Conservation (phyloP, 2,797 vertebrate genomes). For the Heliangelus exortis region DNA sequence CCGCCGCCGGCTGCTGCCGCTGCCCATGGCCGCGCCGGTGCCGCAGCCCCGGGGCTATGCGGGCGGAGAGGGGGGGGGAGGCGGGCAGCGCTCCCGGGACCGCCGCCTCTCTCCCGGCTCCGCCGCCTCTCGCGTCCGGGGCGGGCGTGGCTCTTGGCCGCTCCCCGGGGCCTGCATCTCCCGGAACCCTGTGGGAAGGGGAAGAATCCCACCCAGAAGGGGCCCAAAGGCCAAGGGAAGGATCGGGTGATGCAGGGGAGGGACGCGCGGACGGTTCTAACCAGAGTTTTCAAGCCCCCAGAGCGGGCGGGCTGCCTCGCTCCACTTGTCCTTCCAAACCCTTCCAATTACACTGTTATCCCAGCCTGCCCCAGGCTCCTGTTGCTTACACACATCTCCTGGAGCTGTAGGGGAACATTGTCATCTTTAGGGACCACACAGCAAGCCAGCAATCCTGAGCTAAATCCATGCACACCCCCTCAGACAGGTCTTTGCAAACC, state of each 20-base stretch:
- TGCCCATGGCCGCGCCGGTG: slow-evolving; percentile 27
- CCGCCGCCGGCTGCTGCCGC: slow-evolving; percentile 57
- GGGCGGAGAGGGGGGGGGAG: background rate
- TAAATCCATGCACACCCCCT: background rate
- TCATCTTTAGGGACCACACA: background rate
- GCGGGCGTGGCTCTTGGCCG: background rate
- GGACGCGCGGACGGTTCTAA: background rate
- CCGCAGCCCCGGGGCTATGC: background rate
- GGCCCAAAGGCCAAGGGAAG: background rate
- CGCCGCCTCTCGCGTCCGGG: background rate
- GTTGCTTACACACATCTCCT: too few relatives aligned
- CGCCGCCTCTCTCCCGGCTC: background rate
- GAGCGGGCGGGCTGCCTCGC: background rate
- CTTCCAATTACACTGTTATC: background rate
- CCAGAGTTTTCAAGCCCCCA: accelerated
- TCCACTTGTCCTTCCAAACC: background rate
- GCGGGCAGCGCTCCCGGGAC: background rate
- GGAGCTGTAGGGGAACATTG: background rate
- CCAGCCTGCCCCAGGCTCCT: background rate
- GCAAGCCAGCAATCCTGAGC: background rate
- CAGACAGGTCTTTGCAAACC: background rate
- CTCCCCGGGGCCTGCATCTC: background rate
- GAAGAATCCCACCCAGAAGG: background rate
- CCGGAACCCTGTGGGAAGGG: background rate
- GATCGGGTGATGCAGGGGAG: background rate